phyloP scores from a whole-genome alignment of 2,888 invertebrate genomes.

The Hyposoter didymator region DNA sequence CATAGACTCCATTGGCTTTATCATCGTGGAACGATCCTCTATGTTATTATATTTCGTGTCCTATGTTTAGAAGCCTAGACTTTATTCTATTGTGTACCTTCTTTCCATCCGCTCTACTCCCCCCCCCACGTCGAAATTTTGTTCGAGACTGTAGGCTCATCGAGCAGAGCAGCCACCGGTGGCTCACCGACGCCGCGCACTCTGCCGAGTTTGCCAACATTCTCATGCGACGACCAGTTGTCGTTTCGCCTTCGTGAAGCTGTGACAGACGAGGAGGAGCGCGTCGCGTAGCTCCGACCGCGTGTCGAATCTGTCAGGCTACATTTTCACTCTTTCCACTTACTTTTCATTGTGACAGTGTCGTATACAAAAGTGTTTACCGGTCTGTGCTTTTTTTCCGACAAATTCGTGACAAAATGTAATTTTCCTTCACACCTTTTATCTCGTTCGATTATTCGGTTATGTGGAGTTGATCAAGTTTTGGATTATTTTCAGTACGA shows the following conservation, averaged over 20 bases:
- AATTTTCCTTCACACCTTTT: not conserved
- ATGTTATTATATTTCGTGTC: not conserved
- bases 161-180: slow-evolving; percentile 49
- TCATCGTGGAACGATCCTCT: slow-evolving; percentile 10
- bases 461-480: not conserved
- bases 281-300: slow-evolving; percentile 43
- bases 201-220: slow-evolving; percentile 41
- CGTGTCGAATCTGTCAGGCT: slow-evolving; percentile 53
- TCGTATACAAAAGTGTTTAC: not conserved
- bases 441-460: slow-evolving; percentile 36
- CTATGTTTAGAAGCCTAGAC: not conserved
- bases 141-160: slow-evolving; percentile 44
- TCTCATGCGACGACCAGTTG: slow-evolving; percentile 44
- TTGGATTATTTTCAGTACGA: not conserved
- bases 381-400: not conserved
- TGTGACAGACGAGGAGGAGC: slow-evolving; percentile 33
- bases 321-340: not conserved
- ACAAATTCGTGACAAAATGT: not conserved
- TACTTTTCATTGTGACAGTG: not conserved
- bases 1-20: slow-evolving; percentile 14
- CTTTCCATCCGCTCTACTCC: not conserved
- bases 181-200: slow-evolving; percentile 43
- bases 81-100: not conserved
- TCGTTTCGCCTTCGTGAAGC: slow-evolving; percentile 46
- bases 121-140: slow-evolving; percentile 8